Conservation (phyloP, 1,140 invertebrate species). For the Antheraea mylitta region DNA sequence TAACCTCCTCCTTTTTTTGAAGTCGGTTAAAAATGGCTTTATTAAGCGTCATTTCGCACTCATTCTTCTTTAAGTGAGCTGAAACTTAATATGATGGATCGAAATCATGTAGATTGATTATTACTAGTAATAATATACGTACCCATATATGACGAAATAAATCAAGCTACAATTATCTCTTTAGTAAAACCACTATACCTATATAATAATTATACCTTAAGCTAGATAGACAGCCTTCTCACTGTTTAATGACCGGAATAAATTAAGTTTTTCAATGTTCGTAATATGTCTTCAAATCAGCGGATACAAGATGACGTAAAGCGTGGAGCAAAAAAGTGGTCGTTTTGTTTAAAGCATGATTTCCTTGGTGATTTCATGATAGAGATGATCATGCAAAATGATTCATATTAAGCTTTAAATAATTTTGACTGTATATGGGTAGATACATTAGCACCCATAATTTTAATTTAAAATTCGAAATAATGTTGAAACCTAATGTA, state of each 20-base stretch:
- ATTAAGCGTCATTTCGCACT: no score
- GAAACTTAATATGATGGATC: no score
- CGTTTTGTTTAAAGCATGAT: constrained; percentile 9
- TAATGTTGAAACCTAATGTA: no score
- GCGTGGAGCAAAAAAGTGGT: constrained; percentile 6
- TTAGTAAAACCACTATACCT: background rate
- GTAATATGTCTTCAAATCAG: background rate
- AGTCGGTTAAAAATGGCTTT: no score
- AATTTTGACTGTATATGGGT: background rate
- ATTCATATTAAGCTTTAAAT: constrained; percentile 1
- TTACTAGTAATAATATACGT: background rate
- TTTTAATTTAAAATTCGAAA: no score
- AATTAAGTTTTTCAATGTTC: background rate
- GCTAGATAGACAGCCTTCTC: background rate
- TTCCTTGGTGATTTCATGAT: constrained; percentile 9
- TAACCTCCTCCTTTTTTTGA: no score
- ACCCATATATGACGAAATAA: background rate
- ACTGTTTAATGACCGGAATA: constrained; percentile 1
- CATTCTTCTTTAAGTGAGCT: no score
- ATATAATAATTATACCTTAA: background rate
- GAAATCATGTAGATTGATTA: no score
- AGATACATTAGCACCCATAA: no score
- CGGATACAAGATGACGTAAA: constrained; percentile 9
- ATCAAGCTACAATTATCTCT: background rate
- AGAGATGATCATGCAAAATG: background rate